Evolutionary conservation across 2,888 invertebrate species (phyloP).

Genomic region (Drosophila subquinaria): DNA sequence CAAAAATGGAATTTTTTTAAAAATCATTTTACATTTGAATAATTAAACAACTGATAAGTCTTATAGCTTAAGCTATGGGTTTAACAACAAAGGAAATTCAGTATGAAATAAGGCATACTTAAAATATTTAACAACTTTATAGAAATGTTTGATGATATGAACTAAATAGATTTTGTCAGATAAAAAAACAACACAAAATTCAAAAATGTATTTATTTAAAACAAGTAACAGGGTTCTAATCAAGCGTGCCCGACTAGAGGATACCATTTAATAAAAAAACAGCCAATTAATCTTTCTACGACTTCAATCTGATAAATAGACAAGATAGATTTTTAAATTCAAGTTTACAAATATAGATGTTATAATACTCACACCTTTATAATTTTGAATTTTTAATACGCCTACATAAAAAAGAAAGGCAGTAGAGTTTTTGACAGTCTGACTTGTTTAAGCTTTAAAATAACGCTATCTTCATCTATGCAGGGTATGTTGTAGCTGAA

Average conservation of each 20-base stretch:
- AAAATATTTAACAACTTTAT: constrained; percentile 11
- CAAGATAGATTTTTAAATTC: neutral
- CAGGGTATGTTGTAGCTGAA: constrained; percentile 11
- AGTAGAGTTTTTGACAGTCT: neutral
- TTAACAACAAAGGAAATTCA: neutral
- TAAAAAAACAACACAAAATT: neutral
- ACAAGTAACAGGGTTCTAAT: neutral
- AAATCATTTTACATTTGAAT: neutral
- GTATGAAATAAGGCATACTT: constrained; percentile 4
- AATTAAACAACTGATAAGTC: neutral
- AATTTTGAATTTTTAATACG: neutral
- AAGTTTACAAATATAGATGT: neutral
- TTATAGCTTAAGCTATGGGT: neutral
- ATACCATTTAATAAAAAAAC: neutral
- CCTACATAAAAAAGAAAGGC: neutral
- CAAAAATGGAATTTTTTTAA: neutral
- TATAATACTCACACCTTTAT: neutral
- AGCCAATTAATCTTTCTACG: neutral
- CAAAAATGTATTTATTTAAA: constrained; percentile 5
- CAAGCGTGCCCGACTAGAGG: neutral
- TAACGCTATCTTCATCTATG: neutral
- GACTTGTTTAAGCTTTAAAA: neutral
- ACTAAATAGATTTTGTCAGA: constrained; percentile 10
- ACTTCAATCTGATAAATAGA: neutral
- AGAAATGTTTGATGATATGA: constrained; percentile 7